Conservation (phyloP, 2,113 vertebrate species). For the Poicephalus gulielmi region DNA sequence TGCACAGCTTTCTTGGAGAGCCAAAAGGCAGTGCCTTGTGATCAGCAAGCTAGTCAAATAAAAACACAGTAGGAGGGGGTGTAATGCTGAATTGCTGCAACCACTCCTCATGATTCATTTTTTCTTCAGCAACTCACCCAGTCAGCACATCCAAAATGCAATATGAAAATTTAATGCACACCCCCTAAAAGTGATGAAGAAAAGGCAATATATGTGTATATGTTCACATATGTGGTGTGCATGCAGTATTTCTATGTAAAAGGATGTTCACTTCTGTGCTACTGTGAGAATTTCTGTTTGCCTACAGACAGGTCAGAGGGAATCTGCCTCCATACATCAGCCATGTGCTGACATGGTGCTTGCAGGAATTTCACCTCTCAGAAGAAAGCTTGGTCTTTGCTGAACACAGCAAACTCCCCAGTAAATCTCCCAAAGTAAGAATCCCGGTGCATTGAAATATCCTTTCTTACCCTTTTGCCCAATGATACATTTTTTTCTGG, state of each 20-base stretch:
- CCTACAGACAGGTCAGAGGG: neutral
- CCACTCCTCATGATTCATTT: conserved; percentile 49
- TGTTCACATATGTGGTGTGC: neutral
- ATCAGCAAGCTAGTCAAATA: conserved; percentile 16
- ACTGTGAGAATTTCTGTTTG: neutral
- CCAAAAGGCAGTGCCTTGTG: conserved; percentile 16
- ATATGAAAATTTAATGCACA: accelerated
- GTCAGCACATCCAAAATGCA: neutral
- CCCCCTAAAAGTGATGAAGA: neutral
- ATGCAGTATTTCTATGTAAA: neutral
- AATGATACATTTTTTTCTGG: neutral
- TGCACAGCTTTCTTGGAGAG: conserved; percentile 37
- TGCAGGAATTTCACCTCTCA: neutral
- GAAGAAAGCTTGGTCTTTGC: neutral
- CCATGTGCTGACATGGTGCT: accelerated
- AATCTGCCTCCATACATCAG: neutral
- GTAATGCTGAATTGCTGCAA: neutral
- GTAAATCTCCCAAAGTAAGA: neutral
- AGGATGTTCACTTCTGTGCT: neutral
- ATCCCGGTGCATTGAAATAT: neutral
- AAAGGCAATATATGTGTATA: no score
- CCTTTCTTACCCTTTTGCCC: neutral
- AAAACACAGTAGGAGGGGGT: neutral
- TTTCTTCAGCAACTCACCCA: neutral
- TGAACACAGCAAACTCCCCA: neutral